Conservation (phyloP, 2,888 invertebrate genomes). For the Lasioglossum leucozonium region DNA sequence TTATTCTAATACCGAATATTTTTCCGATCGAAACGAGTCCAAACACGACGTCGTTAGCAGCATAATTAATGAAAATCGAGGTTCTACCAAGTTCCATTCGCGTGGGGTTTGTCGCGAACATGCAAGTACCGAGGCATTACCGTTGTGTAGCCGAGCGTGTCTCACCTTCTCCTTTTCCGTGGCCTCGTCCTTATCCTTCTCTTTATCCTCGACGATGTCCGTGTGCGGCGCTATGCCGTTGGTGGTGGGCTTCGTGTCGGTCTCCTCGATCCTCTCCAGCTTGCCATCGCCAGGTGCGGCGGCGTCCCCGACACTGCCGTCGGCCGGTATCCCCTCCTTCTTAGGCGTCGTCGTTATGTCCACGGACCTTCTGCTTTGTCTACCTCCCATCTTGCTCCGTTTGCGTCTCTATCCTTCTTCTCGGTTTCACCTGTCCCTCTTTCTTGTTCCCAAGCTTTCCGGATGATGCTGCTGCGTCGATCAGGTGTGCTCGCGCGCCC, state of each 20-base stretch:
- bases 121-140: too few relatives aligned
- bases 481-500: conserved; percentile 53
- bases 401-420: conserved; percentile 50
- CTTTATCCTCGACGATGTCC: conserved; percentile 87
- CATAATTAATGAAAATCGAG: too few relatives aligned
- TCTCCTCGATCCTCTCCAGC: conserved; percentile 91
- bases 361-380: conserved; percentile 94
- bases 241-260: conserved; percentile 90
- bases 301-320: conserved; percentile 85
- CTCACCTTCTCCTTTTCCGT: conserved; percentile 88
- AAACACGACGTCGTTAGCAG: too few relatives aligned
- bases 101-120: too few relatives aligned
- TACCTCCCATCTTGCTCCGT: conserved; percentile 90
- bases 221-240: conserved; percentile 90
- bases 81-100: too few relatives aligned
- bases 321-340: conserved; percentile 85
- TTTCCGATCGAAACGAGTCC: too few relatives aligned
- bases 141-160: too few relatives aligned
- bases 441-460: conserved; percentile 31
- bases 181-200: conserved; percentile 89
- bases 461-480: conserved; percentile 44
- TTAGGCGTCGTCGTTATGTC: conserved; percentile 91
- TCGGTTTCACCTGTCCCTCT: conserved; percentile 48
- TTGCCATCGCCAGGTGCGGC: conserved; percentile 85
- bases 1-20: too few relatives aligned